Evolutionary conservation across 2,113 vertebrate genomes (phyloP).

Genomic region (Dasyornis broadbenti): DNA sequence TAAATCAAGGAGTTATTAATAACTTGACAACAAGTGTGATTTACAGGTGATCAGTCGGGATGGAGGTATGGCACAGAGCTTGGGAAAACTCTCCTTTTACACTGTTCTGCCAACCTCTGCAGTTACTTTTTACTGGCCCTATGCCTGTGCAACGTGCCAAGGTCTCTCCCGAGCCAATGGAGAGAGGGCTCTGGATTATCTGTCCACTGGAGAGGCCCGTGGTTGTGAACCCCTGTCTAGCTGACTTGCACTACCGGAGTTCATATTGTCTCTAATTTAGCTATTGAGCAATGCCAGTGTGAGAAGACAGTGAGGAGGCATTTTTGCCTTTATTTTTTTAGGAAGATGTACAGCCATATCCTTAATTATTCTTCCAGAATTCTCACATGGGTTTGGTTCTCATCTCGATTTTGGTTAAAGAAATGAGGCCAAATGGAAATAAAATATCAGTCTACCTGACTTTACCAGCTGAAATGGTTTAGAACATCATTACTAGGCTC

Average conservation of each 20-base stretch:
- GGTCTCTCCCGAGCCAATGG: neutral
- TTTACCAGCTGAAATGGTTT: constrained; percentile 17
- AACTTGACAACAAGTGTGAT: neutral
- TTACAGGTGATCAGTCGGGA: neutral
- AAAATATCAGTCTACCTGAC: neutral
- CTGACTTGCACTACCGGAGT: accelerated
- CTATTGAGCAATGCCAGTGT: neutral
- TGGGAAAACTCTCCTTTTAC: neutral
- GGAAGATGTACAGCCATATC: neutral
- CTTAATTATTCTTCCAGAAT: neutral
- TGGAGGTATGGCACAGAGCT: neutral
- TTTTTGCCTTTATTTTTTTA: neutral
- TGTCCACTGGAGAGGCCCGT: accelerated
- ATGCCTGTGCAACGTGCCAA: neutral
- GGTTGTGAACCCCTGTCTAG: neutral
- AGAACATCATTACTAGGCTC: neutral
- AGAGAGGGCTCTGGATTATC: neutral
- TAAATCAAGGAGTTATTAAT: neutral
- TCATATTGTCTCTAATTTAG: neutral
- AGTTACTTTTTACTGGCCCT: neutral
- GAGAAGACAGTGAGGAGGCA: neutral
- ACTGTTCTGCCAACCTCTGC: neutral
- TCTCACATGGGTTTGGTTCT: neutral
- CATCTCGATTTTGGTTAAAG: neutral
- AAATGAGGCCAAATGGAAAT: neutral